phyloP scores from a whole-genome alignment of 2,797 vertebrate genomes.

The Liasis olivaceus region DNA sequence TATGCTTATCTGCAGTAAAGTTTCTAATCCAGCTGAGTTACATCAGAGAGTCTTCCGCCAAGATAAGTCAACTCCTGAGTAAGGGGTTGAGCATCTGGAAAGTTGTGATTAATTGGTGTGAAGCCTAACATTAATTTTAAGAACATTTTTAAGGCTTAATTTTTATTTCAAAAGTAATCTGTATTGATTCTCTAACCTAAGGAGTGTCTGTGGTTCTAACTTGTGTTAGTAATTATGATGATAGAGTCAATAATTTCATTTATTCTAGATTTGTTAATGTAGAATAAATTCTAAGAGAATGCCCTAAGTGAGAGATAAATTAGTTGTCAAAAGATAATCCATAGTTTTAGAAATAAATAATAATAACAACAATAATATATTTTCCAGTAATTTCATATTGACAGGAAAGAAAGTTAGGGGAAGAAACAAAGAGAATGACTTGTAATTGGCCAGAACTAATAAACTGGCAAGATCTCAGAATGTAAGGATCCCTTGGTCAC shows the following conservation, averaged over 20 bases:
- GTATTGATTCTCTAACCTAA: not conserved
- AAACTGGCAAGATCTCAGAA: slow-evolving; percentile 15
- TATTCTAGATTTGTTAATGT: slow-evolving; percentile 1
- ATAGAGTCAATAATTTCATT: not conserved
- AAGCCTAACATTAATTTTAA: not conserved
- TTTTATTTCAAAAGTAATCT: not conserved
- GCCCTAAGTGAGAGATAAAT: not conserved
- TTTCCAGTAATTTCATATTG: not conserved
- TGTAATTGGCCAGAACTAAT: slow-evolving; percentile 10
- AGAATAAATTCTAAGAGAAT: not conserved
- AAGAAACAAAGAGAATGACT: not conserved
- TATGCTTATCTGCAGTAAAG: not conserved
- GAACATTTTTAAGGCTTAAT: not conserved
- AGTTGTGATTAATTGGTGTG: not conserved
- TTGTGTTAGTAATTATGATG: not conserved
- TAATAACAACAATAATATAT: not conserved
- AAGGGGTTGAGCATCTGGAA: not conserved
- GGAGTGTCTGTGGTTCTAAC: not conserved
- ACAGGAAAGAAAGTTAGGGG: not conserved
- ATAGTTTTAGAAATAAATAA: not conserved
- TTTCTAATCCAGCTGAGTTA: not conserved
- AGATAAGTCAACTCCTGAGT: not conserved
- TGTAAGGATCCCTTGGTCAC: slow-evolving; percentile 23
- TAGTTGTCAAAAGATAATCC: not conserved
- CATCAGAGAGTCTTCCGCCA: not conserved